Evolutionary conservation across 2,888 invertebrate genomes (phyloP).

Genomic region (Dione juno): DNA sequence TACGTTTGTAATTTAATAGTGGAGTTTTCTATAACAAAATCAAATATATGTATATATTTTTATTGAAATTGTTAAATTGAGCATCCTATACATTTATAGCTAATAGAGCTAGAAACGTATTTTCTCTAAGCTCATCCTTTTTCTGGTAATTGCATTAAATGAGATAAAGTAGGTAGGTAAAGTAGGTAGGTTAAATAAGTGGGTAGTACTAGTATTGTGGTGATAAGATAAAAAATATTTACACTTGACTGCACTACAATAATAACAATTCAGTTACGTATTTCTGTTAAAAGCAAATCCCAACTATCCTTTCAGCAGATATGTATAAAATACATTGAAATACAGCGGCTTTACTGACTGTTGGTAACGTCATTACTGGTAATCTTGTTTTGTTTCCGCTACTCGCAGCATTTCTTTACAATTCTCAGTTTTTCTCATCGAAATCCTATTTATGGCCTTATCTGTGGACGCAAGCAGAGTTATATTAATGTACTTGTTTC

Average conservation of each 20-base stretch:
- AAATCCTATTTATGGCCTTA: slow-evolving; percentile 26
- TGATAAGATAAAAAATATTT: no score
- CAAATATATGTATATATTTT: no score
- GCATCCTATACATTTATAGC: no score
- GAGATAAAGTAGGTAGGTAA: no score
- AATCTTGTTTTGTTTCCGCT: slow-evolving; percentile 28
- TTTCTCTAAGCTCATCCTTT: no score
- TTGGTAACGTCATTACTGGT: slow-evolving; percentile 25
- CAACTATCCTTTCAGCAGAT: neutral
- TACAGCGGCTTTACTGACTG: slow-evolving; percentile 13
- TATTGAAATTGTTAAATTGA: no score
- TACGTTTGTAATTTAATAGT: no score
- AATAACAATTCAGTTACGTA: neutral
- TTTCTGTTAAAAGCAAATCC: neutral
- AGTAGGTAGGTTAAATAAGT: no score
- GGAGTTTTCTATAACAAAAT: no score
- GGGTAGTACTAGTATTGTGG: no score
- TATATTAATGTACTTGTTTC: slow-evolving; percentile 11
- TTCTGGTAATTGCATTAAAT: no score
- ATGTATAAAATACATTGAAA: slow-evolving; percentile 8
- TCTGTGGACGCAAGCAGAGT: neutral
- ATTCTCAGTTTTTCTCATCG: slow-evolving; percentile 22
- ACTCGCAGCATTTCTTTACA: slow-evolving; percentile 5
- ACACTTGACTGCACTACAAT: neutral
- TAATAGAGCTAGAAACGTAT: no score